Base-by-base conservation (phyloP, 2,888 invertebrate genomes). In the Diloba caeruleocephala region DNA sequence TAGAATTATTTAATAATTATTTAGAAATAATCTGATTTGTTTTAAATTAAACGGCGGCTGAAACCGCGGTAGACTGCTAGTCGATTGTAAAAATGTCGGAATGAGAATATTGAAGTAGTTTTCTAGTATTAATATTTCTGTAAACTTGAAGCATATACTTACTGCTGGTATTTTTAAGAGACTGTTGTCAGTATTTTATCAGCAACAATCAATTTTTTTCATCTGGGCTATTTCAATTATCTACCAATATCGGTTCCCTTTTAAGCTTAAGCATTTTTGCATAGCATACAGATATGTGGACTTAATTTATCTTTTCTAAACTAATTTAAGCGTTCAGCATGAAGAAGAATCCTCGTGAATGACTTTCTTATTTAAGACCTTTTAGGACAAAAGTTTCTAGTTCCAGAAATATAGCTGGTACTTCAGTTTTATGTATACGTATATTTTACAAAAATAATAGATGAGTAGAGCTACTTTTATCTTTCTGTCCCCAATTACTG, bases 361-460 rank as follows among this genome's bases (percentile, higher is more conserved):
- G n/a, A n/a, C n/a, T n/a, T n/a, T n/a, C n/a, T n/a, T n/a, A 64
- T 69, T 55, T 51, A 63, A 51, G 44, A 59, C 46, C 50, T 50
- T 55, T 57, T 19, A 4, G 17, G 38, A 29, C 14, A 23, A 43
- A 23, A 57, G 28, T 31, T 45, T 52, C 28, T 43, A 36, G 19
- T 31, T 21, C 37, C 29, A 29, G 13, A 23, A 7, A 12, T 33
- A 23, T 25, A 37, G 37, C 19, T 19, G n/a, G n/a, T 29, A 41
- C 13, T 38, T 48, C 21, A 0, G n/a, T 5, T 29, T 29, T 23
- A 25, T n/a, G n/a, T n/a, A 32, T 61, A 23, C 17, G 5, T 32
- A 32, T 13, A 21, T 21, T 21, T 13, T 23, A 13, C 9, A 17
- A 14, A n/a, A n/a, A n/a, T n/a, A n/a, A n/a, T n/a, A n/a, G n/a